Evolutionary conservation across 2,888 invertebrate genomes (phyloP), one percentile per base, ranked within the genome.

Genomic region (Drosophila suboccidentalis): DNA sequence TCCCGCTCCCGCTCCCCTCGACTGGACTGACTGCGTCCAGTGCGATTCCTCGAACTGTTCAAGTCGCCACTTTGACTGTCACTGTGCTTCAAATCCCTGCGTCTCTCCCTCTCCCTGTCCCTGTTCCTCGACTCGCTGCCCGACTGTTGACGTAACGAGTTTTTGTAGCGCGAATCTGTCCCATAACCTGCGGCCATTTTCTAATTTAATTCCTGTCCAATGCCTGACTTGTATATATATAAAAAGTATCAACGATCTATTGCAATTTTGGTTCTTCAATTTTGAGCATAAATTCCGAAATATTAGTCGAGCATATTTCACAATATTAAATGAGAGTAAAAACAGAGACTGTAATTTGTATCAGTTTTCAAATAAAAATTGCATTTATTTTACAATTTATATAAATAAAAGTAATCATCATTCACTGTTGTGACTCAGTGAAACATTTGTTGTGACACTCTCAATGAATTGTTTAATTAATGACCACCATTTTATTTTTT

Each of bases 381-480:
- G 2, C 29, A 8, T 6, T 29, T n/a, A 6, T n/a, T 38, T 38
- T 38, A 8, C 6, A 8, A 29, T 38, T 2, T n/a, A 38, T n/a
- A 6, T 26, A 26, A 26, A 26, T 26, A 26, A 26, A 26, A 26
- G 26, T 38, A n/a, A 8, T 43, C 49, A 44, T 51, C n/a, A 44
- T 44, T 54, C 41, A 32, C 15, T 26, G 41, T 4, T 32, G 15
- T 65, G 69, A 69, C 50, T 65, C 59, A 60, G 36, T 10, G 8
- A 15, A 11, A 47, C 32, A 58, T 36, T 51, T 75, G 53, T 71
- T 80, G 68, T 82, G 80, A 80, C 80, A 82, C 26, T 65, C 64
- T 80, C 32, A 80, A 80, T 80, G 80, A 82, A 82, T 80, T 80
- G 64, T 71, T 76, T 71, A 80, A 82, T 82, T 71, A 79, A 80